These are phyloP conservation scores for Cydia strobilella DNA, from an alignment of 1,140 invertebrate genomes.

Conservation along the genomic window DNA sequence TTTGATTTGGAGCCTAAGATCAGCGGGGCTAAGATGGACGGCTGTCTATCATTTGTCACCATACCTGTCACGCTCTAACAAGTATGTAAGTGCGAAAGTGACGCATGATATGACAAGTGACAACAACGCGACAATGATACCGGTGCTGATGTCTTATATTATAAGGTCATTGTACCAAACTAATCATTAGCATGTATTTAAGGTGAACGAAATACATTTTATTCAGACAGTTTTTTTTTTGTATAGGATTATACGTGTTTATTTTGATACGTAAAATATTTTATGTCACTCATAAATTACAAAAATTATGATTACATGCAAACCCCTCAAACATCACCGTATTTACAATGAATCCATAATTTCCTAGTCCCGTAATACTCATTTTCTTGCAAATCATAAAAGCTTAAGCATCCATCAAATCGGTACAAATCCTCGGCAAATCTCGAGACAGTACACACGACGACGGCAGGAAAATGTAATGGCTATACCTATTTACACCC, in stretches of 20 bases:
- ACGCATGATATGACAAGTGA: no score
- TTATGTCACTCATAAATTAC: not conserved
- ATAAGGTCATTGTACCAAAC: no score
- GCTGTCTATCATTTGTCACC: no score
- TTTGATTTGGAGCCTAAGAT: no score
- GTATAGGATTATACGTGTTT: not conserved
- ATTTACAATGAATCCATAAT: constrained; percentile 14
- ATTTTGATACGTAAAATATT: constrained; percentile 1
- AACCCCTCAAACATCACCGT: constrained; percentile 14
- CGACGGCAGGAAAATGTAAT: constrained; percentile 7
- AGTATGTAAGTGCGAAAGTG: no score
- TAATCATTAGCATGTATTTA: no score
- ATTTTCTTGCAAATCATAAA: constrained; percentile 32
- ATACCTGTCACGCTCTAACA: no score
- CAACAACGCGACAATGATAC: no score
- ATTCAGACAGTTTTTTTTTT: no score
- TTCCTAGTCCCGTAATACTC: constrained; percentile 19
- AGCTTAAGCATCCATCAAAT: constrained; percentile 28
- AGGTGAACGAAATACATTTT: no score
- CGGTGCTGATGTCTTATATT: no score
- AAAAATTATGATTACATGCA: constrained; percentile 9
- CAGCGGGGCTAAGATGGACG: no score
- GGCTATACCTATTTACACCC: not conserved
- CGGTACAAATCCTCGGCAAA: constrained; percentile 24
- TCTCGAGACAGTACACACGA: constrained; percentile 8